Evolutionary conservation across 2,888 invertebrate species (phyloP), one percentile per base, ranked within the genome.

Genomic region (Eurytoma californica): DNA sequence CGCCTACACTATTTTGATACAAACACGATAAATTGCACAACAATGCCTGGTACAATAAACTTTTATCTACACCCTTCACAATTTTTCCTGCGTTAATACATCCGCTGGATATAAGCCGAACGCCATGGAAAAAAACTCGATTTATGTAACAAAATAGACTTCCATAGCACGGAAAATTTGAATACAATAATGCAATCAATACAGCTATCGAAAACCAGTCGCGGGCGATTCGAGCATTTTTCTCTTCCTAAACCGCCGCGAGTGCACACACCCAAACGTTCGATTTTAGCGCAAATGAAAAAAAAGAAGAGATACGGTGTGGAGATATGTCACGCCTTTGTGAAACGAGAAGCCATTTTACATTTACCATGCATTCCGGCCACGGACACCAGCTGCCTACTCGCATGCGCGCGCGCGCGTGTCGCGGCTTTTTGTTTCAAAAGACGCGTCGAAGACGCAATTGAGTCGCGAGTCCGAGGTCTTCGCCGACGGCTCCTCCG

Each of bases 321-420:
- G 51, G 20, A 72, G 72, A 72, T 76, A 72, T 72, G 80, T 76
- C 63, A 80, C 72, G 80, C 76, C 76, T 80, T 80, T 77, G 72
- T 68, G 67, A 72, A 61, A 76, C 57, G 55, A 51, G 72, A 73
- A 49, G 57, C 60, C 70, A 66, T 72, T 24, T 47, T 69, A 51
- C 72, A 80, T 84, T 86, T 83, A 82, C 77, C 83, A 86, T 84
- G 86, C 83, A 87, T 85, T 83, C 85, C 86, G 86, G 87, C 86
- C 87, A 87, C 83, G 87, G 86, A 86, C 86, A 82, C 80, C 69
- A 49, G 5, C 72, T 83, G 83, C 85, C 86, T 85, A 86, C 81
- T 76, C 81, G 16, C 20, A 1, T 55, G 20, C 14, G 39, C 53
- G 28, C 18, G n/a, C 16, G 20, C 14, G 39, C 53, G 28, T 12